phyloP scores from a whole-genome alignment of 2,888 invertebrate species.

The Drosophila eohydei region DNA sequence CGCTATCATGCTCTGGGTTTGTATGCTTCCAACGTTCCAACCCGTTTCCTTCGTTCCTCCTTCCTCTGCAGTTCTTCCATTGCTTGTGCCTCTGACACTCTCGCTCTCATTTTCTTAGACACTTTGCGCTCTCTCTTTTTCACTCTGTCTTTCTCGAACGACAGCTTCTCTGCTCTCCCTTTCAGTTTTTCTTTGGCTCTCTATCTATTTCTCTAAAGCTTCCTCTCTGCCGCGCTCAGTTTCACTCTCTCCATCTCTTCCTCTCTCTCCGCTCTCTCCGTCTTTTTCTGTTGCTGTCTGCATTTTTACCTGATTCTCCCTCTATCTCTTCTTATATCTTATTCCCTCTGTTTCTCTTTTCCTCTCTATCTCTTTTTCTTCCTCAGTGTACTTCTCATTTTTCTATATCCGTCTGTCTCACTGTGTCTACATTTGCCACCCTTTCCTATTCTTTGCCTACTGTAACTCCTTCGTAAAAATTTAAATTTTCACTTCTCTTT shows the following conservation, averaged over 20 bases:
- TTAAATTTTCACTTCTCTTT: background rate
- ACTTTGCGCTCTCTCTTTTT: too few species aligned
- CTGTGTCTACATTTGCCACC: background rate
- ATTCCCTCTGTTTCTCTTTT: background rate
- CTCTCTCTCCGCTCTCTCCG: background rate
- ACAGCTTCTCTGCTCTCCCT: background rate
- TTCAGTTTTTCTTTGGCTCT: background rate
- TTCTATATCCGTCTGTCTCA: too few species aligned
- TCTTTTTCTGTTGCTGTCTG: background rate
- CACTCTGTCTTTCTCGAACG: background rate
- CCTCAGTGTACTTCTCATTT: background rate
- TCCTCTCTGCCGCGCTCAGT: background rate
- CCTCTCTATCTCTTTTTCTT: background rate
- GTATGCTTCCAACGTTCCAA: too few species aligned
- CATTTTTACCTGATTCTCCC: background rate
- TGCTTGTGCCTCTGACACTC: too few species aligned
- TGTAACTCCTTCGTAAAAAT: background rate
- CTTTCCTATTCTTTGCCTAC: background rate
- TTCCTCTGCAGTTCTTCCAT: too few species aligned
- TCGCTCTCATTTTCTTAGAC: too few species aligned
- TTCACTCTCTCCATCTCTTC: background rate
- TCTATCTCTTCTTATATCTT: background rate
- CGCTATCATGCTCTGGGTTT: too few species aligned
- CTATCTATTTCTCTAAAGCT: background rate
- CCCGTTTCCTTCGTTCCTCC: too few species aligned